Evolutionary conservation across 2,113 vertebrate species (phyloP).

Genomic region (Chamaea fasciata): DNA sequence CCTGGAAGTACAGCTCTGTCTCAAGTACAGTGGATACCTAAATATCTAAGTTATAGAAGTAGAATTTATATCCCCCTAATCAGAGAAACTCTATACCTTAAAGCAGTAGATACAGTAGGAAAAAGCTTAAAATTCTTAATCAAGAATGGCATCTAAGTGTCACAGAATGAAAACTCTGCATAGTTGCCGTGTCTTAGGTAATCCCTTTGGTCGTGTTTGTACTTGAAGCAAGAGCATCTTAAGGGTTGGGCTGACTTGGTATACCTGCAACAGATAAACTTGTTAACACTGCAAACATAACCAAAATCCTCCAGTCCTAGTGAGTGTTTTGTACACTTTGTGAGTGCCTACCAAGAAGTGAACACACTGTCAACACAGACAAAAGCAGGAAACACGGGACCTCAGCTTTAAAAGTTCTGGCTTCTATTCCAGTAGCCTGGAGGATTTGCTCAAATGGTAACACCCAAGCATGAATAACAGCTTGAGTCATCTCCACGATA

Average conservation of each 20-base stretch:
- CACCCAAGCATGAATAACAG: slow-evolving; percentile 24
- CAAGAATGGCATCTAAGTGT: not conserved
- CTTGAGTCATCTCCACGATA: not conserved
- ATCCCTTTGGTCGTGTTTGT: not conserved
- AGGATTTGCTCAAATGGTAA: not conserved
- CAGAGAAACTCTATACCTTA: not conserved
- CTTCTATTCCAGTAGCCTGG: not conserved
- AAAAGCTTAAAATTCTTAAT: not conserved
- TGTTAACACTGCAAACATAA: not conserved
- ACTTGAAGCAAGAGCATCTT: slow-evolving; percentile 38
- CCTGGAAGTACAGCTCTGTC: not conserved
- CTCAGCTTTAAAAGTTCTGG: not conserved
- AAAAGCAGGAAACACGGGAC: slow-evolving; percentile 10
- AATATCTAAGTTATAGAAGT: not conserved
- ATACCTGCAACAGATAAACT: not conserved
- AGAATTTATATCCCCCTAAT: not conserved
- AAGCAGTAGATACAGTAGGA: not conserved
- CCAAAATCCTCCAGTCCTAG: not conserved
- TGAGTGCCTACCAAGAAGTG: not conserved
- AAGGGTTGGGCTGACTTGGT: slow-evolving; percentile 4
- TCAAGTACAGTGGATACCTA: not conserved
- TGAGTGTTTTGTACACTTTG: not conserved
- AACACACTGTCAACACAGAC: not conserved
- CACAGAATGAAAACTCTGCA: not conserved
- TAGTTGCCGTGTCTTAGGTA: not conserved